A percentile compares a stretch with the other conserved stretches of the same genome.
phyloP scores from a whole-genome alignment of 2,797 vertebrate genomes.

The Chrysocyon brachyurus region DNA sequence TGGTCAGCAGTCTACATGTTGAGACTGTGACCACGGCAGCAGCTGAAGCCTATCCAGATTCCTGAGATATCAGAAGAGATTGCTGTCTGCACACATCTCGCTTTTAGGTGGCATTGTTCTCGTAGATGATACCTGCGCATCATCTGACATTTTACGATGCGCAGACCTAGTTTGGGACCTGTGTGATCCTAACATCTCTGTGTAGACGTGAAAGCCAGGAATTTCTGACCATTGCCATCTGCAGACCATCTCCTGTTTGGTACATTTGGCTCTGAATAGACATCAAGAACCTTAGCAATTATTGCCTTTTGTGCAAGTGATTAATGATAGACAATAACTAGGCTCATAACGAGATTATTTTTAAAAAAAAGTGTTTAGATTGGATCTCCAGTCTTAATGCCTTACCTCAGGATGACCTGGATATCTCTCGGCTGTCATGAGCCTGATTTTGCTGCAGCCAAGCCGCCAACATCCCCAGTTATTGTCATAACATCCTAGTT shows the following conservation, averaged over 20 bases:
- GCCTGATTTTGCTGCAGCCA: rapidly evolving
- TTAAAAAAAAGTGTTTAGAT: not conserved
- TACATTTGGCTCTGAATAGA: not conserved
- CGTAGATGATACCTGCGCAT: rapidly evolving
- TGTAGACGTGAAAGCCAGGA: not conserved
- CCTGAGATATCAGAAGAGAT: not conserved
- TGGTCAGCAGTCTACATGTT: rapidly evolving
- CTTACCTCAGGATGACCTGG: not conserved
- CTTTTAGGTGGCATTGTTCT: not conserved
- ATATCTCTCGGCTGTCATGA: not conserved
- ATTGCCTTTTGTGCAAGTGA: not conserved
- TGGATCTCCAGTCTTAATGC: not conserved
- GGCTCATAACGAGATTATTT: not conserved
- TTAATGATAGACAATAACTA: not conserved
- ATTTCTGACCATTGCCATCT: not conserved
- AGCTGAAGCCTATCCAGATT: not conserved
- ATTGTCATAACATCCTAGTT: not conserved
- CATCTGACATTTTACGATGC: not conserved
- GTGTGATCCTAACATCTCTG: too few relatives aligned
- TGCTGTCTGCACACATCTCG: not conserved
- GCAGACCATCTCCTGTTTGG: not conserved
- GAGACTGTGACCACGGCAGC: not conserved
- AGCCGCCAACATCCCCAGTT: rapidly evolving
- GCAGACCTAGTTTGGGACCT: not conserved
- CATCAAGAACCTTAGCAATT: not conserved